These are phyloP conservation scores for Heterochromis multidens DNA, from an alignment of 2,113 vertebrate genomes.

Conservation along the genomic window DNA sequence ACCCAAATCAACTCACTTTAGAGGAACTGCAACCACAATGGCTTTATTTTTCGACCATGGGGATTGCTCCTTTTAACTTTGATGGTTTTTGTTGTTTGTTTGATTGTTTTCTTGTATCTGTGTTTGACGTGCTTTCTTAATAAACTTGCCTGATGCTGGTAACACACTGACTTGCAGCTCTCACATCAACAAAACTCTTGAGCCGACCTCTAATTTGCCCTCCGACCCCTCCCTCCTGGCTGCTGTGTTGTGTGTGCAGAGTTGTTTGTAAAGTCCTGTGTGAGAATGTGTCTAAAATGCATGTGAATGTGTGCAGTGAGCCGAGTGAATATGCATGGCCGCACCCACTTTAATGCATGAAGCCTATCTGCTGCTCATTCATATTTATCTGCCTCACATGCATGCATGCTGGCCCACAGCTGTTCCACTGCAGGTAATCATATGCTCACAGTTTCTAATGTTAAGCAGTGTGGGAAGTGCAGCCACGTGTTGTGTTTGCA, in stretches of 20 bases:
- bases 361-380: slow-evolving; percentile 51
- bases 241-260: slow-evolving; percentile 38
- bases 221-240: not conserved
- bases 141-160: not conserved
- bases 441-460: not conserved
- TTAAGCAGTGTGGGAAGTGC: not conserved
- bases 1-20: not conserved
- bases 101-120: not conserved
- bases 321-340: slow-evolving; percentile 51
- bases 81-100: not conserved
- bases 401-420: slow-evolving; percentile 30
- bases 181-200: not conserved
- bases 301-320: slow-evolving; percentile 53
- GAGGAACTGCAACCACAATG: not conserved
- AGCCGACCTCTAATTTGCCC: not conserved
- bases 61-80: not conserved
- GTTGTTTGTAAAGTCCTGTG: slow-evolving; percentile 5
- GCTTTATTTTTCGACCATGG: not conserved
- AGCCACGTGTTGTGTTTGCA: slow-evolving; percentile 21
- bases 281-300: slow-evolving; percentile 25
- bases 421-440: slow-evolving; percentile 14
- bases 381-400: slow-evolving; percentile 48
- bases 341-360: slow-evolving; percentile 47
- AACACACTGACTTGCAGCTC: not conserved
- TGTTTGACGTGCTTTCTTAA: not conserved